These are phyloP conservation scores for Centrocercus urophasianus DNA, from an alignment of 2,113 vertebrate species.

Conservation along the genomic window DNA sequence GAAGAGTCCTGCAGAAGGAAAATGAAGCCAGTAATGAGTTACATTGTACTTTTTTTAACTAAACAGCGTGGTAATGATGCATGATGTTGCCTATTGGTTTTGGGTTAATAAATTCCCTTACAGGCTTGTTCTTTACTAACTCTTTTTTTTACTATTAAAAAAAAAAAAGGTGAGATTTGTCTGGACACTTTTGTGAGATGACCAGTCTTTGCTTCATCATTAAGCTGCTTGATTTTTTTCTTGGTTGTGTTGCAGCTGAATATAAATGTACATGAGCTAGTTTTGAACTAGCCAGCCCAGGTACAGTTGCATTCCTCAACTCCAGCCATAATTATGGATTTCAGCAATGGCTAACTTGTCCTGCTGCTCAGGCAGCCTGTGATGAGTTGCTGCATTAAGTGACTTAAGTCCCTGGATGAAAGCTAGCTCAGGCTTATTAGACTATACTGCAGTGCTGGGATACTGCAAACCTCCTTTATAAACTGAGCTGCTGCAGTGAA, in stretches of 20 bases:
- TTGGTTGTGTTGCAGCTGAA: background rate
- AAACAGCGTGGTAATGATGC: background rate
- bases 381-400: background rate
- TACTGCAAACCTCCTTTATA: background rate
- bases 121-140: background rate
- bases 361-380: background rate
- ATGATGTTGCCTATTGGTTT: background rate
- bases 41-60: background rate
- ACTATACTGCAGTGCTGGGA: rapidly evolving
- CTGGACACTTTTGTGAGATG: background rate
- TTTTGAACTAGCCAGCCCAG: background rate
- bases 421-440: background rate
- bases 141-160: background rate
- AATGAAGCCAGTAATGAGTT: background rate
- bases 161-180: background rate
- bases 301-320: background rate
- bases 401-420: background rate
- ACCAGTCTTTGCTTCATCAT: background rate
- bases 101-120: background rate
- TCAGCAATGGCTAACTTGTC: background rate
- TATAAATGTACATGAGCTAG: background rate
- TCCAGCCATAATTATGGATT: background rate
- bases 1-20: background rate
- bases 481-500: background rate
- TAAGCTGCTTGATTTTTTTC: background rate